phyloP scores from a whole-genome alignment of 2,888 invertebrate species.

The Tachina fera region DNA sequence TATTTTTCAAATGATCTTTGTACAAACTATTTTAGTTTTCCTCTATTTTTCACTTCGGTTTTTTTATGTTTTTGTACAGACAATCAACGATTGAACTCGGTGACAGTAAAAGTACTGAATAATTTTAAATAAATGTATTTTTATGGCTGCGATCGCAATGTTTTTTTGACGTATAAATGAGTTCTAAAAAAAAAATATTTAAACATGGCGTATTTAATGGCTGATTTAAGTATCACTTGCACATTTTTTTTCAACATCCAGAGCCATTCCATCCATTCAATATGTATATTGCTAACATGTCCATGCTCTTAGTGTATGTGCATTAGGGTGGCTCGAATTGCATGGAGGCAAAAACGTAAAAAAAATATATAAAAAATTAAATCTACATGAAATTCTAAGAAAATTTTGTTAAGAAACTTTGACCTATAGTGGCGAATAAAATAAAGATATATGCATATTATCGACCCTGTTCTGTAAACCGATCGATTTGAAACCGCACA shows the following conservation, averaged over 20 bases:
- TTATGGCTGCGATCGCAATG: conserved; percentile 68
- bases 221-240: conserved; percentile 68
- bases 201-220: conserved; percentile 78
- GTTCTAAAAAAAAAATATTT: conserved; percentile 74
- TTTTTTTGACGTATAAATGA: conserved; percentile 57
- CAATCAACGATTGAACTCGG: conserved; percentile 74
- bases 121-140: conserved; percentile 69
- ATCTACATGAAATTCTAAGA: no score
- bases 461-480: no score
- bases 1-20: conserved; percentile 67
- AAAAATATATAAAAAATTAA: no score
- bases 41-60: conserved; percentile 77
- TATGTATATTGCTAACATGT: conserved; percentile 41
- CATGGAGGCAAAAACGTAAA: no score
- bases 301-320: conserved; percentile 22
- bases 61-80: conserved; percentile 39
- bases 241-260: conserved; percentile 53
- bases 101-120: conserved; percentile 74
- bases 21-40: conserved; percentile 70
- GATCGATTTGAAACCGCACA: no score
- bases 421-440: no score
- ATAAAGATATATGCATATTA: no score
- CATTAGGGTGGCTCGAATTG: no score
- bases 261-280: conserved; percentile 47
- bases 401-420: no score